Conservation (phyloP, 1,140 invertebrate species). For the Ostrea denselamellosa region DNA sequence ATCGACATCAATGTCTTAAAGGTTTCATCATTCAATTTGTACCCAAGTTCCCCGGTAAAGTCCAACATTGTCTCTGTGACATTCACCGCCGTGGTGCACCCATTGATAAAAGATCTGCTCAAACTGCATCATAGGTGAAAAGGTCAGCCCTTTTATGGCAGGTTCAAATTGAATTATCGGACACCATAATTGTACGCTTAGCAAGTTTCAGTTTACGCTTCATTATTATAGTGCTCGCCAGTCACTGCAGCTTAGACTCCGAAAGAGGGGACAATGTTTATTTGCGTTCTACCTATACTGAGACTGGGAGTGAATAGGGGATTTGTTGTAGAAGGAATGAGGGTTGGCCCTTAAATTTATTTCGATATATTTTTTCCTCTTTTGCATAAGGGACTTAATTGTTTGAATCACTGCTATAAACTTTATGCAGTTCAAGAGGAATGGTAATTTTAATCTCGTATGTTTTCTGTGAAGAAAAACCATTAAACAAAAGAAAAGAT, state of each 20-base stretch:
- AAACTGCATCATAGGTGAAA: conserved; percentile 31
- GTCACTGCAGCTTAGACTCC: background rate
- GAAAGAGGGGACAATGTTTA: background rate
- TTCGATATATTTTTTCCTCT: background rate
- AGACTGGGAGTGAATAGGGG: background rate
- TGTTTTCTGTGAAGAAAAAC: background rate
- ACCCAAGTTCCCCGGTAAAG: background rate
- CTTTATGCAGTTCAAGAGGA: background rate
- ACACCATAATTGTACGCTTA: conserved; percentile 5
- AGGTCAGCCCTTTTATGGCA: conserved; percentile 4
- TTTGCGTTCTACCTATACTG: background rate
- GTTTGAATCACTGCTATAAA: background rate
- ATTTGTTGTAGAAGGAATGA: background rate
- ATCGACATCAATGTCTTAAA: background rate
- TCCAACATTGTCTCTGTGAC: background rate
- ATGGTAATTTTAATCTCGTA: background rate
- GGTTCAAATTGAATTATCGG: conserved; percentile 20
- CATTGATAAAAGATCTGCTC: background rate
- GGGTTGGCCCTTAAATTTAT: background rate
- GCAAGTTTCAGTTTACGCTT: background rate
- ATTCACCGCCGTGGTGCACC: background rate
- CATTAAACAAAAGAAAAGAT: background rate
- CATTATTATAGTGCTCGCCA: background rate
- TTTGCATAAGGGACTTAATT: background rate
- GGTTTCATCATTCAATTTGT: background rate